Conservation (phyloP, 2,113 vertebrate species). For the Meriones unguiculatus region DNA sequence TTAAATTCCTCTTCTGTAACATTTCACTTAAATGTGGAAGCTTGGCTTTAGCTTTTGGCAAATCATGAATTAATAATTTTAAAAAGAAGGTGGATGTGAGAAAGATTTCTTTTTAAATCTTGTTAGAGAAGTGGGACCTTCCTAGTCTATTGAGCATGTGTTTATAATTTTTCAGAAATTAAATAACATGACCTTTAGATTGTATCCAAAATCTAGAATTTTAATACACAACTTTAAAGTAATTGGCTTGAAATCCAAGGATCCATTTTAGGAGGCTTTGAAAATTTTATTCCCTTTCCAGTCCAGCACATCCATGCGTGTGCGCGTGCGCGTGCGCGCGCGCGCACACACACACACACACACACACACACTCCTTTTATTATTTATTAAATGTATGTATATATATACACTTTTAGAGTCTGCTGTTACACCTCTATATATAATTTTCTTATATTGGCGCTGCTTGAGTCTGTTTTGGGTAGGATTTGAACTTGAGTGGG, state of each 20-base stretch:
- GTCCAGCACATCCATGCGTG: neutral
- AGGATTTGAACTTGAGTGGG: slow-evolving; percentile 56
- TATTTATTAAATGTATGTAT: neutral
- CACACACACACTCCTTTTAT: neutral
- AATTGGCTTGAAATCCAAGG: slow-evolving; percentile 21
- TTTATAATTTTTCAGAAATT: slow-evolving; percentile 64
- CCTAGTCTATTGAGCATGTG: slow-evolving; percentile 26
- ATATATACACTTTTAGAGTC: slow-evolving; percentile 28
- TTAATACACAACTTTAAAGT: slow-evolving; percentile 64
- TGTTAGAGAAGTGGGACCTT: slow-evolving; percentile 1
- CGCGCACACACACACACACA: too few relatives aligned
- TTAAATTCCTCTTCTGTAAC: slow-evolving; percentile 75
- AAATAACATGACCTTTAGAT: slow-evolving; percentile 75
- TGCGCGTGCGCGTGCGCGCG: too few relatives aligned
- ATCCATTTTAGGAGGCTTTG: slow-evolving; percentile 44
- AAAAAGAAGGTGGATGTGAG: neutral
- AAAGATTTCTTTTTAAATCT: slow-evolving; percentile 72
- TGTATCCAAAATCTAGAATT: slow-evolving; percentile 44
- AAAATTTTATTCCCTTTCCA: slow-evolving; percentile 68
- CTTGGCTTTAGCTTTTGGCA: slow-evolving; percentile 61
- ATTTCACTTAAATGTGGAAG: slow-evolving; percentile 68
- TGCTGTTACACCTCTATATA: slow-evolving; percentile 45
- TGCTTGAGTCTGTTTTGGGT: slow-evolving; percentile 44
- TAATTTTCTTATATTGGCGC: slow-evolving; percentile 25
- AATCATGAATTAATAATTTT: slow-evolving; percentile 36